Conservation (phyloP, 1,140 invertebrate species). For the Drosophila albomicans region DNA sequence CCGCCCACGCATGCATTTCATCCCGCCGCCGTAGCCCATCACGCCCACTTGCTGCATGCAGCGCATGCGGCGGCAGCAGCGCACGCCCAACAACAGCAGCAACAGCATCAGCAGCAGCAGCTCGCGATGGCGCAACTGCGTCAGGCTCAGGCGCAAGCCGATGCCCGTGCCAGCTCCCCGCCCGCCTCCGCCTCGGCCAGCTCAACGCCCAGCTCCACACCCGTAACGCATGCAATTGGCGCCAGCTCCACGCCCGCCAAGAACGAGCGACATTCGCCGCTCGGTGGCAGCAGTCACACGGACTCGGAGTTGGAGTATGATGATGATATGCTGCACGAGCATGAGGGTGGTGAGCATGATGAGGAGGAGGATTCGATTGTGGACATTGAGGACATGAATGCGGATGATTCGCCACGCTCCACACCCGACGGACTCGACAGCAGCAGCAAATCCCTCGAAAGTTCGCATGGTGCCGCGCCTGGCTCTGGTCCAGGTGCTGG, state of each 20-base stretch:
- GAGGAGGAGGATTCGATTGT: conserved; percentile 89
- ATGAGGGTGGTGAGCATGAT: conserved; percentile 86
- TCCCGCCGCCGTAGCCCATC: conserved; percentile 79
- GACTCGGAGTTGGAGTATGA: conserved; percentile 88
- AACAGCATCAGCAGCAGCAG: conserved; percentile 53
- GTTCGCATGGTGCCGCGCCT: conserved; percentile 58
- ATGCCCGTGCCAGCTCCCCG: conserved; percentile 48
- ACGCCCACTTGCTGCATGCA: conserved; percentile 77
- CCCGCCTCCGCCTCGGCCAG: conserved; percentile 54
- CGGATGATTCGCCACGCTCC: conserved; percentile 85
- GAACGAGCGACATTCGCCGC: conserved; percentile 80
- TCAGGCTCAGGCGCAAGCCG: conserved; percentile 50
- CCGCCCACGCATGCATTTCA: conserved; percentile 68
- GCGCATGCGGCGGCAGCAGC: conserved; percentile 75
- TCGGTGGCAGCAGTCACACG: conserved; percentile 74
- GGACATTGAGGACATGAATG: conserved; percentile 89
- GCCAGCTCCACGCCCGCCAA: conserved; percentile 63
- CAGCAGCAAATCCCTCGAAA: conserved; percentile 77
- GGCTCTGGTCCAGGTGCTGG: conserved; percentile 50
- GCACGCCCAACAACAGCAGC: conserved; percentile 76
- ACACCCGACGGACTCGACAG: conserved; percentile 80
- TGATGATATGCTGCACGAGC: conserved; percentile 86
- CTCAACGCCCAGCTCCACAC: conserved; percentile 69
- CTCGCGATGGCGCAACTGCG: conserved; percentile 68
- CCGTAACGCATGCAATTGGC: conserved; percentile 43